Evolutionary conservation across 2,888 invertebrate genomes (phyloP).

Genomic region (Lamellibrachia columna): DNA sequence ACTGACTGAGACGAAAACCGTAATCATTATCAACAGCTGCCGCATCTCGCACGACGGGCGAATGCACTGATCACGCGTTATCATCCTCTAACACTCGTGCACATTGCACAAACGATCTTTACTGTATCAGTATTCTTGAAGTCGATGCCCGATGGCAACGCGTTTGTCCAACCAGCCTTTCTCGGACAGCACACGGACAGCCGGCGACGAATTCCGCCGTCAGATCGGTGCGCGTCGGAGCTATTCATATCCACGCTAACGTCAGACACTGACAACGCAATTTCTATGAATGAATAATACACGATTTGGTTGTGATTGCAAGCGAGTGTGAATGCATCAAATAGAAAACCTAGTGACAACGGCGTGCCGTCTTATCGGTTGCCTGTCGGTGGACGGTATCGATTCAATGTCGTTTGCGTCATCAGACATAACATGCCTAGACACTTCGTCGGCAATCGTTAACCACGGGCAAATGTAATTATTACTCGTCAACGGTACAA

Average conservation of each 20-base stretch:
- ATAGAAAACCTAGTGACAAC: neutral
- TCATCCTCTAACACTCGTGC: neutral
- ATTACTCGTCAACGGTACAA: neutral
- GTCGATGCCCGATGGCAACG: neutral
- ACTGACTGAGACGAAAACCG: neutral
- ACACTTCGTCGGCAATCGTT: neutral
- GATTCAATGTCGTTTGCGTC: neutral
- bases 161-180: neutral
- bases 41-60: neutral
- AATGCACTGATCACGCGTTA: neutral
- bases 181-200: neutral
- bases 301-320: constrained; percentile 10
- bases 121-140: constrained; percentile 6
- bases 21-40: neutral
- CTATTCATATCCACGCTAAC: neutral
- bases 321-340: neutral
- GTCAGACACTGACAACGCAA: neutral
- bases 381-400: neutral
- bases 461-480: neutral
- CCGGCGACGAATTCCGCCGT: neutral
- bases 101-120: neutral
- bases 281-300: constrained; percentile 1
- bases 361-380: neutral
- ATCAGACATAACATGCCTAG: neutral
- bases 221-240: neutral